Percentiles rank a stretch among this genome's conserved stretches.
Evolutionary conservation across 2,888 invertebrate species (phyloP).

Genomic region (Neocrepidodera transversa): DNA sequence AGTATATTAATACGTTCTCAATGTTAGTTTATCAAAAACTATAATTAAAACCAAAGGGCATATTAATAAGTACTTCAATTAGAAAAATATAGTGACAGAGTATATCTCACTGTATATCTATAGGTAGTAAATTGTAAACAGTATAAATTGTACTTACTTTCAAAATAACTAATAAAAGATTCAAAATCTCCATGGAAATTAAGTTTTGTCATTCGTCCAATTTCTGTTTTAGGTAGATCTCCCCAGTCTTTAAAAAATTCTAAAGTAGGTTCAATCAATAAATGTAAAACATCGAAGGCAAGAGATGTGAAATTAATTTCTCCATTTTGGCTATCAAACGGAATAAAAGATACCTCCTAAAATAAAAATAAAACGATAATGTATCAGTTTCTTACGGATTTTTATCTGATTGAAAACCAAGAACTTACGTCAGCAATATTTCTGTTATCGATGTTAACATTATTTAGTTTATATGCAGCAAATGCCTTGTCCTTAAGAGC

Average conservation of each 20-base stretch:
- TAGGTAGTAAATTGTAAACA: too few species aligned
- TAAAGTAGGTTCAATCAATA: conserved; percentile 61
- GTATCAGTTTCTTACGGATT: too few species aligned
- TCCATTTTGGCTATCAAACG: conserved; percentile 50
- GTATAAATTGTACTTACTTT: too few species aligned
- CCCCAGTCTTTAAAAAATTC: conserved; percentile 64
- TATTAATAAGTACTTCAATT: too few species aligned
- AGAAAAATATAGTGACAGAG: too few species aligned
- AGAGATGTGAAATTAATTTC: conserved; percentile 51
- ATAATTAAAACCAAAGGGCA: too few species aligned
- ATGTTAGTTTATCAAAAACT: too few species aligned
- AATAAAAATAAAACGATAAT: conserved; percentile 36
- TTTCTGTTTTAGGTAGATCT: conserved; percentile 61
- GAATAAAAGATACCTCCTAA: conserved; percentile 53
- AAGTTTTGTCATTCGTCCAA: conserved; percentile 60
- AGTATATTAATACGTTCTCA: too few species aligned
- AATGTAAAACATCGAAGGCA: conserved; percentile 49
- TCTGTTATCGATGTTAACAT: conserved; percentile 67
- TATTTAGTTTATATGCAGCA: conserved; percentile 72
- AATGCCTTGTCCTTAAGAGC: conserved; percentile 70
- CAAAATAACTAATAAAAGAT: conserved; percentile 65
- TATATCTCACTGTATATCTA: too few species aligned
- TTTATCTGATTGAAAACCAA: too few species aligned
- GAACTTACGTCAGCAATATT: conserved; percentile 71
- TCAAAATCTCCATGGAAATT: conserved; percentile 67